Evolutionary conservation across 2,888 invertebrate genomes (phyloP).

Genomic region (Timema cristinae): DNA sequence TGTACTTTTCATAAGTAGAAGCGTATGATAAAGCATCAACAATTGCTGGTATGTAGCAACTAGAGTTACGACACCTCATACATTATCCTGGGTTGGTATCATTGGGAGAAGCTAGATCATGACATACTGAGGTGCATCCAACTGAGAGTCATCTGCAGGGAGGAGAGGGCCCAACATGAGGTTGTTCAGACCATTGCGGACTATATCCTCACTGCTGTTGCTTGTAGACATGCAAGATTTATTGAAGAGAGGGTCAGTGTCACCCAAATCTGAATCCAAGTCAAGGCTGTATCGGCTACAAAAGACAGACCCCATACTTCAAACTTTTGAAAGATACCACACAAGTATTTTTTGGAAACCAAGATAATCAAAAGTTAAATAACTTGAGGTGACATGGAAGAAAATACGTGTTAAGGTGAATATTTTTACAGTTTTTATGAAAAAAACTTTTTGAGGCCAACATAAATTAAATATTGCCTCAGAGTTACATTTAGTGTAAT

Average conservation of each 20-base stretch:
- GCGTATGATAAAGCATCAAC: too few relatives aligned
- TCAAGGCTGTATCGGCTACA: constrained; percentile 50
- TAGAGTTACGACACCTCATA: too few relatives aligned
- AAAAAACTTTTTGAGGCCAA: too few relatives aligned
- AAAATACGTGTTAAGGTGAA: too few relatives aligned
- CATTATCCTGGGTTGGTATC: too few relatives aligned
- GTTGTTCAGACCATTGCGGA: constrained; percentile 23
- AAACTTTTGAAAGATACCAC: background rate
- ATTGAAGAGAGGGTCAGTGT: constrained; percentile 44
- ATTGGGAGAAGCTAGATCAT: constrained; percentile 10
- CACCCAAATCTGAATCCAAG: constrained; percentile 44
- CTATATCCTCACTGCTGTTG: constrained; percentile 27
- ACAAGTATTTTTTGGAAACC: background rate
- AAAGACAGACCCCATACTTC: background rate
- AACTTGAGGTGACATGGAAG: background rate
- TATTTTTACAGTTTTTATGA: too few relatives aligned
- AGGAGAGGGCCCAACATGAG: constrained; percentile 23
- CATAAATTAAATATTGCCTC: too few relatives aligned
- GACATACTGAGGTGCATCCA: constrained; percentile 19
- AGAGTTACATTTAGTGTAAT: too few relatives aligned
- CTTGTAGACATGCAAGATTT: constrained; percentile 14
- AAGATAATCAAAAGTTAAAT: background rate
- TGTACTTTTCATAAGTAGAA: too few relatives aligned
- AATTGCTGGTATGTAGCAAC: too few relatives aligned
- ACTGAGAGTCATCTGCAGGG: constrained; percentile 7